Evolutionary conservation across 2,113 vertebrate species (phyloP), one percentile per base, ranked within the genome.

Genomic region (Calyptomena viridis): DNA sequence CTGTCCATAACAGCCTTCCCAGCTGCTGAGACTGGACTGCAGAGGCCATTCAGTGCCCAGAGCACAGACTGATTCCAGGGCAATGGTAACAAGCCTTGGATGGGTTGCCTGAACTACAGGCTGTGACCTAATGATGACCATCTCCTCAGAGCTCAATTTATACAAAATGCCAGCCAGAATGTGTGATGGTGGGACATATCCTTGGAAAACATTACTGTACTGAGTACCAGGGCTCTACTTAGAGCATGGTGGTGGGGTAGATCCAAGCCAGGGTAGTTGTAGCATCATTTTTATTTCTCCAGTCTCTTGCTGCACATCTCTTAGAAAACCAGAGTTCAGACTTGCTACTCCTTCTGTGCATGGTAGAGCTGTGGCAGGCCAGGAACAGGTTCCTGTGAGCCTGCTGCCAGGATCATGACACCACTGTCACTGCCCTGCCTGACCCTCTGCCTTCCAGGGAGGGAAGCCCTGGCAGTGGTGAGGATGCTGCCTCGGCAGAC

Each of bases 401-500:
- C 40, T 2, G 4, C 47, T 86, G 64, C 68, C 74, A 58, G 71
- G 30, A 53, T 49, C 39, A 58, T 7, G 8, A 3, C 71, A 30
- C 13, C 0, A 0, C 60, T 14, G 19, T 28, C 20, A 1, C 85
- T 53, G 80, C 83, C 76, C 90, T 95, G 63, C 67, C 84, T 80
- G 90, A 86, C 88, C 93, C 69, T 28, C 15, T 31, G 74, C 73
- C 80, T 84, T n/a, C 60, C 88, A 68, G 62, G 80, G 84, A 90
- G 85, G 91, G 89, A 89, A 94, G 67, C 92, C 88, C 91, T 69
- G 64, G 71, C 74, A 28, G 16, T 2, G 7, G 33, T 1, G 42
- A 83, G 87, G 87, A 67, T 8, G 55, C 50, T 87, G 74, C 88
- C 82, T 46, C 27, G 5, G 87, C 87, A 94, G 95, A 90, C 93